These are phyloP conservation scores for Melipona bicolor DNA, from an alignment of 2,888 invertebrate genomes.

Conservation along the genomic window DNA sequence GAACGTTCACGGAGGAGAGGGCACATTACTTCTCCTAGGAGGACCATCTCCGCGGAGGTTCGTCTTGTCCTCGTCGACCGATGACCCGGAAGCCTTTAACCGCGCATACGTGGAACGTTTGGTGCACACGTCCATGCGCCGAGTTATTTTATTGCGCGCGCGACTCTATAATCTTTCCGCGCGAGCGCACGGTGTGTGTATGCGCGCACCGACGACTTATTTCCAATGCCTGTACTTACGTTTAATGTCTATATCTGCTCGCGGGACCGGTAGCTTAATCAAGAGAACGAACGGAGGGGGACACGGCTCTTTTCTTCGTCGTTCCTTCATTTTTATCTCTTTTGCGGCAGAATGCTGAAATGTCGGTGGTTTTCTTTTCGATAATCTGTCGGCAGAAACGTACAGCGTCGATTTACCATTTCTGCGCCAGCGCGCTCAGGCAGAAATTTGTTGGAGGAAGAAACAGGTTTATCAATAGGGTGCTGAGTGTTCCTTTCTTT, in stretches of 20 bases:
- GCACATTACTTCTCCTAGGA: constrained; percentile 46
- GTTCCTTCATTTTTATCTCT: not conserved
- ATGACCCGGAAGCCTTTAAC: constrained; percentile 67
- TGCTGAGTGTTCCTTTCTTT: not conserved
- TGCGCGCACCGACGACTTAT: constrained; percentile 50
- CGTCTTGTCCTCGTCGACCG: constrained; percentile 60
- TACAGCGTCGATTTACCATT: not conserved
- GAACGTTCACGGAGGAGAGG: constrained; percentile 38
- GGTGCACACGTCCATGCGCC: constrained; percentile 47
- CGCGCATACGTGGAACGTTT: constrained; percentile 48
- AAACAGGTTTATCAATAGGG: too few species aligned
- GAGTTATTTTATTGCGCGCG: constrained; percentile 59
- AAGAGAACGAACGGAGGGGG: constrained; percentile 10
- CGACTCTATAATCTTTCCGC: constrained; percentile 57
- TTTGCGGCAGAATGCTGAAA: not conserved
- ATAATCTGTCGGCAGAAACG: not conserved
- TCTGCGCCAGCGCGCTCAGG: not conserved
- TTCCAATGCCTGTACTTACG: constrained; percentile 58
- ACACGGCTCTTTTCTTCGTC: not conserved
- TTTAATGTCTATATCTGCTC: constrained; percentile 53
- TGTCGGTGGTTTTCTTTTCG: not conserved
- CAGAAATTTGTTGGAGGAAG: not conserved
- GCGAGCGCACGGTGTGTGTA: not conserved
- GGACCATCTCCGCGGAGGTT: constrained; percentile 48
- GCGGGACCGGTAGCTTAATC: constrained; percentile 41